phyloP scores from a whole-genome alignment of 2,113 vertebrate genomes.

The Rhodinocichla rosea region DNA sequence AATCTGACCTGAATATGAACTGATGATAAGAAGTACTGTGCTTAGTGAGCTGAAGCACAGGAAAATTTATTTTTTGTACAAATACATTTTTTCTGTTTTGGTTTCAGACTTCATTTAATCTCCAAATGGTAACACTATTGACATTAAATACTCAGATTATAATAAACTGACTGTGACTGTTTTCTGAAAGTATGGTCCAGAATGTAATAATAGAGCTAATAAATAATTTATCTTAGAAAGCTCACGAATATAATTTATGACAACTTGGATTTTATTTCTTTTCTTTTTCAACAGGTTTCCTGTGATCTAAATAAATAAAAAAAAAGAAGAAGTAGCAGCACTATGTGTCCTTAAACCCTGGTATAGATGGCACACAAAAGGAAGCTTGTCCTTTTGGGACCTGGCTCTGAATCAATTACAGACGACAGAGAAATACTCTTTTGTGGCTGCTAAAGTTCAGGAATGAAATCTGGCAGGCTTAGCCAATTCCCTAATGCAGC shows the following conservation, averaged over 20 bases:
- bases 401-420: conserved; percentile 75
- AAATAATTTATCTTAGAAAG: conserved; percentile 18
- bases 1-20: conserved; percentile 52
- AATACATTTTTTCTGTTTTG: background rate
- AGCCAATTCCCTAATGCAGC: conserved; percentile 71
- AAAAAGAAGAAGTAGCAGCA: background rate
- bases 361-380: conserved; percentile 72
- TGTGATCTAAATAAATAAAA: conserved; percentile 27
- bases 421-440: conserved; percentile 78
- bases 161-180: background rate
- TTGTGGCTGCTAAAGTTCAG: conserved; percentile 77
- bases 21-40: conserved; percentile 41
- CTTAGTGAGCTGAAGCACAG: background rate
- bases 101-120: conserved; percentile 44
- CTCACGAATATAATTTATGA: background rate
- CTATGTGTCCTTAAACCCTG: conserved; percentile 55
- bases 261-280: background rate
- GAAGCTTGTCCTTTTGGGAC: conserved; percentile 74
- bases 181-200: conserved; percentile 15
- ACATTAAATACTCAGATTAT: conserved; percentile 24
- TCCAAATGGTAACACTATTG: conserved; percentile 11
- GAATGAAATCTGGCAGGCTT: conserved; percentile 77
- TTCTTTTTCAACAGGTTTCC: conserved; percentile 43
- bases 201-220: conserved; percentile 25
- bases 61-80: conserved; percentile 26